These are phyloP conservation scores for Odontomyia ornata DNA, from an alignment of 2,888 invertebrate species.

Conservation along the genomic window DNA sequence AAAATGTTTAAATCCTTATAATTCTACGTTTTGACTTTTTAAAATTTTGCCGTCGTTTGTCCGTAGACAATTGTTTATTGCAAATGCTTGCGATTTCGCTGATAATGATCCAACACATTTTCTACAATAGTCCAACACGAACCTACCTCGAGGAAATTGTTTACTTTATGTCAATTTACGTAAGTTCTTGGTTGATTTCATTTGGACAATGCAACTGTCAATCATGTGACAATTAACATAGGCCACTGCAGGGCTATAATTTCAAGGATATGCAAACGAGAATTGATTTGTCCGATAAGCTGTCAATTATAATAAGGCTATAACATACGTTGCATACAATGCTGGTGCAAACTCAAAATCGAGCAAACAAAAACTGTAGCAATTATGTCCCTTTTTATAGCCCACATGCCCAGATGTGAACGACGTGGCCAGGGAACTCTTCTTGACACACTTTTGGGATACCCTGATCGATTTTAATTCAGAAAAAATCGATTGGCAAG, in stretches of 20 bases:
- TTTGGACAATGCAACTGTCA: slow-evolving; percentile 59
- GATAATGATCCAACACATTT: too few relatives aligned
- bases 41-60: too few relatives aligned
- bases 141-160: slow-evolving; percentile 42
- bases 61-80: too few relatives aligned
- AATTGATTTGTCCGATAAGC: slow-evolving; percentile 19
- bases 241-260: not conserved
- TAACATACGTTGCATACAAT: too few relatives aligned
- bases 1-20: too few relatives aligned
- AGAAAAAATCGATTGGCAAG: too few relatives aligned
- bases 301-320: slow-evolving; percentile 25
- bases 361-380: not conserved
- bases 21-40: too few relatives aligned
- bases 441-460: not conserved
- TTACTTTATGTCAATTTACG: slow-evolving; percentile 53
- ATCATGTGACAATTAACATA: slow-evolving; percentile 55
- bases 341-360: not conserved
- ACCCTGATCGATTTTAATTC: too few relatives aligned
- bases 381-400: not conserved
- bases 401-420: too few relatives aligned
- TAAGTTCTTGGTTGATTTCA: slow-evolving; percentile 58
- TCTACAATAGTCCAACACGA: too few relatives aligned
- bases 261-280: slow-evolving; percentile 27
- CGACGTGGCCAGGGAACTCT: not conserved
- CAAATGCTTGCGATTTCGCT: too few relatives aligned